Base-by-base conservation (phyloP, 2,797 vertebrate species). In the Melanotaenia boesemani region DNA sequence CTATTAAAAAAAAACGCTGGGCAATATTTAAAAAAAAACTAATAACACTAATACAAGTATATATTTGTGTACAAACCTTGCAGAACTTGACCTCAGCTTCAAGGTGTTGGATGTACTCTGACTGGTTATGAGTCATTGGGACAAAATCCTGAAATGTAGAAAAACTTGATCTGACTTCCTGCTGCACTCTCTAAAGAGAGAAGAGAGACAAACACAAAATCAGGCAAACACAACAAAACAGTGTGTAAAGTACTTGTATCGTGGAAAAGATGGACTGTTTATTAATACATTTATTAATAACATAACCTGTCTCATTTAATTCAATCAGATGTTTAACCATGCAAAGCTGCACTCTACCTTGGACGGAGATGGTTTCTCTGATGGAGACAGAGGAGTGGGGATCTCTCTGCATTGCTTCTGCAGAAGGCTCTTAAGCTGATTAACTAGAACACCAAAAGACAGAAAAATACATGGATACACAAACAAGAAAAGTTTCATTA, bases 51-150 rank as follows among this genome's bases (percentile, higher is more conserved):
- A 41, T 41, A 41, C 13, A 4, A 20, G 2, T 13, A 7, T 15
- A 18, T 16, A 39, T 32, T 11, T 36, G 13, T 26, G 46, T 9
- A 76, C 86, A 79, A 86, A 98, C 97, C 95, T 98, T 97, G 89
- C 94, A 98, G 90, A 98, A 96, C 72, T 96, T 97, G 83, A 99
- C 96, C 90, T 98, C 96, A 26, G 96, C 96, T 86, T 98, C 97
- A 87, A 98, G 95, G 80, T 97, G 97, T 28, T 96, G 95, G 82
- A 97, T 97, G 81, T 98, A 99, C 56, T 98, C 96, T 48, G 97
- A 95, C 58, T 97, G 96, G 86, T 97, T 96, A 74, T 94, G 90
- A 90, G 96, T 93, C 72, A 97, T 94, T 65, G 96, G 96, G 79
- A 98, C 86, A 5, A 98, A 94, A 84, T 97, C 95, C 2, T 95